phyloP scores from a whole-genome alignment of 1,140 invertebrate genomes.

The Drosophila simulans region DNA sequence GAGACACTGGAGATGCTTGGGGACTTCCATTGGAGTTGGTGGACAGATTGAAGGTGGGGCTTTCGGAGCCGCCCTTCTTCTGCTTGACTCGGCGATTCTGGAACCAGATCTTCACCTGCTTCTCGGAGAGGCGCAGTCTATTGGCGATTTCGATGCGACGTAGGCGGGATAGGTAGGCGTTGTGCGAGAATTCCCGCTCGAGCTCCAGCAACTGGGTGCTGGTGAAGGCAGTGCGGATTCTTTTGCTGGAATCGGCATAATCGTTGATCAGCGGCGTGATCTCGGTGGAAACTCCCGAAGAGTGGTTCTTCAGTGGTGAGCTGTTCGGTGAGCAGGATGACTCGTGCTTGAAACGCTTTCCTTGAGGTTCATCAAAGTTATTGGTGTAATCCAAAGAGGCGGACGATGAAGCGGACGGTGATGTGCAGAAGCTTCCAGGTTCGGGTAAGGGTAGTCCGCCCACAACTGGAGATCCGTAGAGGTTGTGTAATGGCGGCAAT shows the following conservation, averaged over 20 bases:
- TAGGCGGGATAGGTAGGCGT: slow-evolving; percentile 95
- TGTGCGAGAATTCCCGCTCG: slow-evolving; percentile 95
- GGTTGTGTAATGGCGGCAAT: slow-evolving; percentile 36
- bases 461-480: slow-evolving; percentile 43
- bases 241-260: slow-evolving; percentile 88
- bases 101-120: slow-evolving; percentile 98
- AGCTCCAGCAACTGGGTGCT: slow-evolving; percentile 95
- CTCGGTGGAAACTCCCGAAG: slow-evolving; percentile 86
- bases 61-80: slow-evolving; percentile 91
- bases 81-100: slow-evolving; percentile 96
- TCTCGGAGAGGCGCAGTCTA: slow-evolving; percentile 93
- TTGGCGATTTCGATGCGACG: slow-evolving; percentile 96
- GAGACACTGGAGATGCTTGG: slow-evolving; percentile 41
- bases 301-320: slow-evolving; percentile 81
- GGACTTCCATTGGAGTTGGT: slow-evolving; percentile 62
- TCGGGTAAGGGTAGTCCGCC: slow-evolving; percentile 51
- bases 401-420: slow-evolving; percentile 72
- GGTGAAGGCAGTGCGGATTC: slow-evolving; percentile 96
- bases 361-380: slow-evolving; percentile 58
- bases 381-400: slow-evolving; percentile 64
- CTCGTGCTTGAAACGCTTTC: slow-evolving; percentile 72
- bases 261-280: slow-evolving; percentile 85
- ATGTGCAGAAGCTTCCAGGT: slow-evolving; percentile 71
- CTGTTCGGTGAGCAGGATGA: slow-evolving; percentile 76
- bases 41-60: slow-evolving; percentile 75